Conservation (phyloP, 1,140 invertebrate genomes). For the Theocolax elegans region DNA sequence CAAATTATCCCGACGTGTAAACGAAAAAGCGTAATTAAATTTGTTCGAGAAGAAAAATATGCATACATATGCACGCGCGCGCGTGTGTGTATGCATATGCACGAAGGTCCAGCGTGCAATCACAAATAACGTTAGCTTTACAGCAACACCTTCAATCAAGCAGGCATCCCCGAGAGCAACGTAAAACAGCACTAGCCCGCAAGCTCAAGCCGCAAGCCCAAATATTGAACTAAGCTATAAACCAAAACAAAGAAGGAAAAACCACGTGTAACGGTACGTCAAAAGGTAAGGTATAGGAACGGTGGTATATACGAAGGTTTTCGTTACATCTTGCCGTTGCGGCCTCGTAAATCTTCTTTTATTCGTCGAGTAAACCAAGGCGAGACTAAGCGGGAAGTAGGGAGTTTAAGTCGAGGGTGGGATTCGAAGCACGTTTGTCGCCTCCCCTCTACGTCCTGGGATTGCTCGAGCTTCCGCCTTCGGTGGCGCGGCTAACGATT, state of each 20-base stretch:
- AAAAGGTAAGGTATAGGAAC: not conserved
- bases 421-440: slow-evolving; percentile 22
- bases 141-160: too few species aligned
- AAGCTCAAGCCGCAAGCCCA: not conserved
- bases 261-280: not conserved
- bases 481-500: slow-evolving; percentile 10
- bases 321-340: not conserved
- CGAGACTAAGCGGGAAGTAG: not conserved
- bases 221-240: not conserved
- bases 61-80: too few species aligned
- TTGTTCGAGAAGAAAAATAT: too few species aligned
- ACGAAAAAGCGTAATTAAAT: too few species aligned
- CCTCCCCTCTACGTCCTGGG: too few species aligned
- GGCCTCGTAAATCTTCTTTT: slow-evolving; percentile 29
- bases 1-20: too few species aligned
- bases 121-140: too few species aligned
- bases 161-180: too few species aligned
- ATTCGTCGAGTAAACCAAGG: slow-evolving; percentile 3
- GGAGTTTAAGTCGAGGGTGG: not conserved
- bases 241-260: not conserved
- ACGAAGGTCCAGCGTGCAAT: too few species aligned
- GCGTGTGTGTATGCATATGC: too few species aligned
- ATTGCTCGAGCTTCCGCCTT: too few species aligned
- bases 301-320: not conserved
- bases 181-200: too few species aligned